Conservation (phyloP, 2,797 vertebrate genomes). For the Enteromius unitaeniatus region DNA sequence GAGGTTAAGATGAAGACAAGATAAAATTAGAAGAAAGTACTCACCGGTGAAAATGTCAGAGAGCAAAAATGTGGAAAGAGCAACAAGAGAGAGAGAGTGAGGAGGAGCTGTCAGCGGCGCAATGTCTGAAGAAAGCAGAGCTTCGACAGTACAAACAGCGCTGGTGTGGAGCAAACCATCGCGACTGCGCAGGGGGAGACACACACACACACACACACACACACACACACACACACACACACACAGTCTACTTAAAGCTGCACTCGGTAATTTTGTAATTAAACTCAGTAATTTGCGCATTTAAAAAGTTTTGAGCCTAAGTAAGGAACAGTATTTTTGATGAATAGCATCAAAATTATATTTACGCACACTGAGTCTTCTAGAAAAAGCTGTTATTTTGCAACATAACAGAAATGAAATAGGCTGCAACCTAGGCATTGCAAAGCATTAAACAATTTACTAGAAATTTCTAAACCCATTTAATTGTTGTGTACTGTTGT, state of each 20-base stretch:
- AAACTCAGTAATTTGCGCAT: not conserved
- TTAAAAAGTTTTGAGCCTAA: not conserved
- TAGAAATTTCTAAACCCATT: not conserved
- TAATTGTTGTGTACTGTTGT: not conserved
- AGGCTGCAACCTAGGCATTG: not conserved
- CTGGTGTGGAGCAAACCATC: constrained; percentile 59
- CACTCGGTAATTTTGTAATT: not conserved
- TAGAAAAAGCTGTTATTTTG: not conserved
- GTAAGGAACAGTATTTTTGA: not conserved
- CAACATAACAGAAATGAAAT: not conserved
- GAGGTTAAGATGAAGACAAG: constrained; percentile 54
- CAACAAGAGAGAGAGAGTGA: constrained; percentile 44
- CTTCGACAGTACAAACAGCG: constrained; percentile 35
- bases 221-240: not conserved
- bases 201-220: not conserved
- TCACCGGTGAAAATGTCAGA: constrained; percentile 65
- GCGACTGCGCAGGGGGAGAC: constrained; percentile 17
- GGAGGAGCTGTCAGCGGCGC: constrained; percentile 26
- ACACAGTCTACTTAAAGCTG: not conserved
- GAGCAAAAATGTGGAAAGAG: constrained; percentile 61
- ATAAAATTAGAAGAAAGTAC: constrained; percentile 57
- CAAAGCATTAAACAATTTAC: not conserved
- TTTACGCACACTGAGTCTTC: not conserved
- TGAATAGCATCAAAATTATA: not conserved
- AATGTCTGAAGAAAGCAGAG: constrained; percentile 29